Base-by-base conservation (phyloP, 1,140 invertebrate genomes). In the Cherax destructor region DNA sequence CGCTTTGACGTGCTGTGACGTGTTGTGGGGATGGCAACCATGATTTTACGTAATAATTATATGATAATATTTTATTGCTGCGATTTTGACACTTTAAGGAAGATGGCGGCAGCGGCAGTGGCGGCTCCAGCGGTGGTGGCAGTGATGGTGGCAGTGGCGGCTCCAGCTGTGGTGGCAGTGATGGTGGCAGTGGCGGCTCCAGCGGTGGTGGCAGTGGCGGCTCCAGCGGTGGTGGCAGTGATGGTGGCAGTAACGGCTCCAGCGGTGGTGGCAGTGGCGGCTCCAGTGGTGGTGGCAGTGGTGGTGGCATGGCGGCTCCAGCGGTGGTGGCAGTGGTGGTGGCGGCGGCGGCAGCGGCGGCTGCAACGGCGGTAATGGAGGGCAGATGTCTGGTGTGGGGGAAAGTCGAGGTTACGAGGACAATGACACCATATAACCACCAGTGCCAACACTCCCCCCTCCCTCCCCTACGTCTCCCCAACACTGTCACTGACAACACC, bases 341-440 rank as follows among this genome's bases (percentile, higher is more conserved):
- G 52, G 52, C 10, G 2, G 65, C 2, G 65, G 65, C 13, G 21
- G 61, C 4, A n/a, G 5, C 4, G 13, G 5, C 4, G 61, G 16
- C 10, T 5, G 61, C 10, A 16, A n/a, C 4, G 13, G 16, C 11
- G 65, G 65, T 10, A 18, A 6, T 6, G 65, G 65, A 21, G 65
- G 16, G 61, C 52, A 69, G 65, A 18, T 69, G 65, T 69, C 5
- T 11, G 0, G 18, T 18, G 65, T 21, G 65, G 65, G 56, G 18
- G 65, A 69, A 69, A 69, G 65, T 69, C 65, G 65, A 69, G 65
- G 65, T 69, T 69, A 69, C 65, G 10, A n/a, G 65, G 65, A 69
- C 65, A 69, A 21, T 69, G 65, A 69, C 65, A 69, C 65, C 16
- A 69, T 5, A 21, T 69, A 69, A 18, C 65, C 3, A n/a, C 21